These are phyloP conservation scores for Oryzias javanicus DNA, from an alignment of 2,113 vertebrate genomes.

Conservation along the genomic window DNA sequence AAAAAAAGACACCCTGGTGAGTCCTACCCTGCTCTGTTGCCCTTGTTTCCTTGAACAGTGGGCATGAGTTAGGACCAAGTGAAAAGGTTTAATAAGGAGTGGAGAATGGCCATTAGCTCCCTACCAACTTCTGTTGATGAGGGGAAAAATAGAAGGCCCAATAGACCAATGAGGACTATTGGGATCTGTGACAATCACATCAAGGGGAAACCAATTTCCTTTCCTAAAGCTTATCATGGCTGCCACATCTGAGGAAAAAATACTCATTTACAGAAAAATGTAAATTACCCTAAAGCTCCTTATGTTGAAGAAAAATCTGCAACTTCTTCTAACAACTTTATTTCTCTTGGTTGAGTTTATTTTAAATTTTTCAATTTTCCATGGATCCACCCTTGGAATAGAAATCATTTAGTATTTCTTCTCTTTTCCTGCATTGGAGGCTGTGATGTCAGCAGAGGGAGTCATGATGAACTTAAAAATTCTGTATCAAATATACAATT, in stretches of 20 bases:
- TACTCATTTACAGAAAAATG: slow-evolving; percentile 15
- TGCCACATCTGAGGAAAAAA: slow-evolving; percentile 18
- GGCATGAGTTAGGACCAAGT: slow-evolving; percentile 58
- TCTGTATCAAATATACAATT: no score
- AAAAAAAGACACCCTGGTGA: slow-evolving; percentile 69
- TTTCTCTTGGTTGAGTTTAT: no score
- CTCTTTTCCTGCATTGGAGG: no score
- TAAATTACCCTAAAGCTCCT: neutral
- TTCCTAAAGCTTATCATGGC: slow-evolving; percentile 12
- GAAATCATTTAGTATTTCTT: no score
- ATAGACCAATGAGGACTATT: slow-evolving; percentile 49
- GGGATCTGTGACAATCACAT: slow-evolving; percentile 57
- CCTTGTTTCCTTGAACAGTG: slow-evolving; percentile 58
- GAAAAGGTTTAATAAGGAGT: slow-evolving; percentile 70
- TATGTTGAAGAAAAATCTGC: no score
- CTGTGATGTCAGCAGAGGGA: no score
- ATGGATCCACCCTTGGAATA: no score
- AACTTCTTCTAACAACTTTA: no score
- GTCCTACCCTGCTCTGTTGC: slow-evolving; percentile 55
- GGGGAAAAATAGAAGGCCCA: slow-evolving; percentile 56
- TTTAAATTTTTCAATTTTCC: no score
- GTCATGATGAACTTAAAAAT: no score
- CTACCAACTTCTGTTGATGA: slow-evolving; percentile 61
- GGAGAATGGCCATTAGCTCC: slow-evolving; percentile 70
- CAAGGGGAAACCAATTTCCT: slow-evolving; percentile 50